Evolutionary conservation across 2,797 vertebrate species (phyloP), one percentile per base, ranked within the genome.

Genomic region (Periophthalmus magnuspinnatus): DNA sequence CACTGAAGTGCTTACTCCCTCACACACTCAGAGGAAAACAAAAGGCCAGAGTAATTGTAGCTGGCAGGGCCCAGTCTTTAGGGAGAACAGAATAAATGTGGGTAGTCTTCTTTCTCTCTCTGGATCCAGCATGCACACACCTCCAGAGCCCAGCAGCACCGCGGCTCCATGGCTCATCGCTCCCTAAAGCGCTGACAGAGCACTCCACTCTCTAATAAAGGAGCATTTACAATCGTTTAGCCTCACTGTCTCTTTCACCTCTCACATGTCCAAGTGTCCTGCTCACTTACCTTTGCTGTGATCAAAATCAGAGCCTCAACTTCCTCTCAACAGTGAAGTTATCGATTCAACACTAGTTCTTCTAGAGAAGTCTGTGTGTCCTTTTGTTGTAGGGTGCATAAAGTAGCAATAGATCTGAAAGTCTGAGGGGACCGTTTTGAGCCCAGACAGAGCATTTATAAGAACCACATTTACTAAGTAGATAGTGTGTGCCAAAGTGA

Each of bases 171-270:
- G 81, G 76, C 81, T 88, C 88, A 84, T 85, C 81, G 74, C 75
- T 83, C 84, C 79, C 76, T 72, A 84, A 78, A 88, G 69, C 76
- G 86, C 83, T 88, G 83, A 89, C 79, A 71, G 74, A 75, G 76
- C 78, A 82, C 76, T 83, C 80, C 76, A 70, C 77, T 54, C 71
- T 32, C 80, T 72, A 80, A 84, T 82, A 83, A 86, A 86, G 78
- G 74, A 77, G 84, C 34, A 78, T 86, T 85, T 64, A 48, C 62
- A 64, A 47, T 64, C 47, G 33, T 47, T 58, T 45, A 68, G 41
- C 68, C 8, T 32, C 9, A 17, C 55, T 32, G 47, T 48, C 62
- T 47, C 41, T 22, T 64, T 48, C 41, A 47, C 41, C 62, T 48
- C 41, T 62, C 14, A 10, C 33, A 36, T 60, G 58, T 60, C 34